Evolutionary conservation across 2,888 invertebrate species (phyloP).

Genomic region (Scotopteryx bipunctaria): DNA sequence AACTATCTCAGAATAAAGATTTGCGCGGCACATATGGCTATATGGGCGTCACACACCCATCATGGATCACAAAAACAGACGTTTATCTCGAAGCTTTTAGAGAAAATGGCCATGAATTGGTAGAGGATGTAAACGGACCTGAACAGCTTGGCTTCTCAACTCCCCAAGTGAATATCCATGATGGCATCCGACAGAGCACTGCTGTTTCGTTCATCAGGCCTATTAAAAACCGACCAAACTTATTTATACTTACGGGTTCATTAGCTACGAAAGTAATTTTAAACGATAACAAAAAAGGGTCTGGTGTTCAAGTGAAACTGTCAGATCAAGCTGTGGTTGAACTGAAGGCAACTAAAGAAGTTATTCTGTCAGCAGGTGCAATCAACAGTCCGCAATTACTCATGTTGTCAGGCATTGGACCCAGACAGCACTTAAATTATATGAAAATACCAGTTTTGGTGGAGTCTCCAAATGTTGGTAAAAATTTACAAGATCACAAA

Average conservation of each 20-base stretch:
- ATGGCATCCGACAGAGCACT: constrained; percentile 43
- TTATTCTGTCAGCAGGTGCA: constrained; percentile 50
- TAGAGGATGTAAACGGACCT: constrained; percentile 44
- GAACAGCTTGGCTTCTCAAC: constrained; percentile 44
- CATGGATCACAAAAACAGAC: constrained; percentile 14
- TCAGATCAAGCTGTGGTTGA: constrained; percentile 22
- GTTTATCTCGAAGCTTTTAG: constrained; percentile 30
- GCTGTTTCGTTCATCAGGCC: constrained; percentile 44
- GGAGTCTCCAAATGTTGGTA: constrained; percentile 46
- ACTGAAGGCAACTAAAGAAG: constrained; percentile 42
- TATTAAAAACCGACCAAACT: constrained; percentile 41
- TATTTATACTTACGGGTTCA: constrained; percentile 43
- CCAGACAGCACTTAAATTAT: constrained; percentile 41
- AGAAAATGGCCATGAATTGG: constrained; percentile 35
- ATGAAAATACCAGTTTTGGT: constrained; percentile 39
- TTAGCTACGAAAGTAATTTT: constrained; percentile 45
- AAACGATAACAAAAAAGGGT: constrained; percentile 35
- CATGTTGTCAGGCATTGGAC: constrained; percentile 54
- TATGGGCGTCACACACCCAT: constrained; percentile 32
- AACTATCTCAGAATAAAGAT: too few species aligned
- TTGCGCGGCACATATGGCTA: constrained; percentile 36
- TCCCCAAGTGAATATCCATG: constrained; percentile 38
- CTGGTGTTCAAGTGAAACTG: constrained; percentile 43
- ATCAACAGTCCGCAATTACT: constrained; percentile 50
- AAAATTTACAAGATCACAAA: constrained; percentile 49